Evolutionary conservation across 2,797 vertebrate species (phyloP).

Genomic region (Sebastiscus albofasciatus): DNA sequence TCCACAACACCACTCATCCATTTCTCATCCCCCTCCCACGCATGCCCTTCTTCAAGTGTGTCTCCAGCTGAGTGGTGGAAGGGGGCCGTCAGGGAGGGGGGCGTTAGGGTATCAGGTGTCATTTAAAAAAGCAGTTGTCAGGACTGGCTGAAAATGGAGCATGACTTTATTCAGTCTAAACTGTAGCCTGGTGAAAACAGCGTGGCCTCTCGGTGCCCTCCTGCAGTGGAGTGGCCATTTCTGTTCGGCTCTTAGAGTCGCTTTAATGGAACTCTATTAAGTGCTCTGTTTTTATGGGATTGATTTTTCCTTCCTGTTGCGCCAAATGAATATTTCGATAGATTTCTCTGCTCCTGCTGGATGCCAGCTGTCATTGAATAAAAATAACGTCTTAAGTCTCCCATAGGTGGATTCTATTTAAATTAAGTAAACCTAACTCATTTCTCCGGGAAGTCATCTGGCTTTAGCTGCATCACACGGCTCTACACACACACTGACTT

Average conservation of each 20-base stretch:
- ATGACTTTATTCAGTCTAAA: slow-evolving; percentile 71
- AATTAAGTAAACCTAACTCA: slow-evolving; percentile 49
- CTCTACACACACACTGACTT: neutral
- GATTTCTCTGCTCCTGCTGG: slow-evolving; percentile 60
- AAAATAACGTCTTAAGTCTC: slow-evolving; percentile 53
- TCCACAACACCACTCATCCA: slow-evolving; percentile 47
- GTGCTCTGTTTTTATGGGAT: slow-evolving; percentile 71
- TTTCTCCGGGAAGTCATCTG: slow-evolving; percentile 50
- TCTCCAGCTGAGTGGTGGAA: slow-evolving; percentile 53
- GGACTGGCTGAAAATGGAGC: slow-evolving; percentile 74
- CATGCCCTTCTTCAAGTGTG: slow-evolving; percentile 54
- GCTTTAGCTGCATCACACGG: slow-evolving; percentile 21
- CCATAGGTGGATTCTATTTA: slow-evolving; percentile 67
- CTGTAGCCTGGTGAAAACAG: slow-evolving; percentile 65
- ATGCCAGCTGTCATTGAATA: slow-evolving; percentile 62
- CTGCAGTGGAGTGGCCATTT: slow-evolving; percentile 62
- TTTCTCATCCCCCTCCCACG: slow-evolving; percentile 45
- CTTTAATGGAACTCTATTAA: slow-evolving; percentile 78
- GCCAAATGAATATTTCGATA: slow-evolving; percentile 73
- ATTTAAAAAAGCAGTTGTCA: slow-evolving; percentile 79
- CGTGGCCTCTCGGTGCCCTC: slow-evolving; percentile 58
- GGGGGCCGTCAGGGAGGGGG: neutral
- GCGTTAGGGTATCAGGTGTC: slow-evolving; percentile 71
- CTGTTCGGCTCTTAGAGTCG: slow-evolving; percentile 41
- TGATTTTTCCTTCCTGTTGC: slow-evolving; percentile 71